Evolutionary conservation across 2,113 vertebrate genomes (phyloP).

Genomic region (Bagarius yarrelli): DNA sequence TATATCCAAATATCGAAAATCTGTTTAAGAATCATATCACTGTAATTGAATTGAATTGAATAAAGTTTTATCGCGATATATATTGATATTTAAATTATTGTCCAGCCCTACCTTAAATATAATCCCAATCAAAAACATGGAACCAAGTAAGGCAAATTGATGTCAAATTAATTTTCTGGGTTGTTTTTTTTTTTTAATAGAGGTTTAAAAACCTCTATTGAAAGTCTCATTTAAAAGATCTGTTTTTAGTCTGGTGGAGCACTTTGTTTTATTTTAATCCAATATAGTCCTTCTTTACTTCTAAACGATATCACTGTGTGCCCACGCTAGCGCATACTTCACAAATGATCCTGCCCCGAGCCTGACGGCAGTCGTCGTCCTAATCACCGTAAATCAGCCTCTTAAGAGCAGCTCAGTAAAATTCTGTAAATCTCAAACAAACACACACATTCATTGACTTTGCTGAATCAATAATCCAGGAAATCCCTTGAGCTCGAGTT

Average conservation of each 20-base stretch:
- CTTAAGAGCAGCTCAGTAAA: neutral
- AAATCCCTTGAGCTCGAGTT: conserved; percentile 2
- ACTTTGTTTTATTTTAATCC: neutral
- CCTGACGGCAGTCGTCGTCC: conserved; percentile 13
- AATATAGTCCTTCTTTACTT: neutral
- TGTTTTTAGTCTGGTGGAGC: neutral
- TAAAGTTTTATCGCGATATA: no score
- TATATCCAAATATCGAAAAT: no score
- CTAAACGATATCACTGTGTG: neutral
- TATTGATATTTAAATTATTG: no score
- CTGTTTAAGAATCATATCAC: no score
- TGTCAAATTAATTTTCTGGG: no score
- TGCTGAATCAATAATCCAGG: conserved; percentile 20
- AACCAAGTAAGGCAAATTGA: no score
- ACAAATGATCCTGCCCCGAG: conserved; percentile 12
- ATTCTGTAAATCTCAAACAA: neutral
- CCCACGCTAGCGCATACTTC: conserved; percentile 1
- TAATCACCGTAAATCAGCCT: conserved; percentile 37
- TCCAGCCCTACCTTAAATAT: no score
- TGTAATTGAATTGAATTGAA: no score
- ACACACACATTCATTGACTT: conserved; percentile 36
- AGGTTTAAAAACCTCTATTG: no score
- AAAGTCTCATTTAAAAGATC: no score
- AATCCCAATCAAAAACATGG: no score
- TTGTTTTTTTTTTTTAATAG: no score